Conservation (phyloP, 2,888 invertebrate genomes). For the Aplocera efformata region DNA sequence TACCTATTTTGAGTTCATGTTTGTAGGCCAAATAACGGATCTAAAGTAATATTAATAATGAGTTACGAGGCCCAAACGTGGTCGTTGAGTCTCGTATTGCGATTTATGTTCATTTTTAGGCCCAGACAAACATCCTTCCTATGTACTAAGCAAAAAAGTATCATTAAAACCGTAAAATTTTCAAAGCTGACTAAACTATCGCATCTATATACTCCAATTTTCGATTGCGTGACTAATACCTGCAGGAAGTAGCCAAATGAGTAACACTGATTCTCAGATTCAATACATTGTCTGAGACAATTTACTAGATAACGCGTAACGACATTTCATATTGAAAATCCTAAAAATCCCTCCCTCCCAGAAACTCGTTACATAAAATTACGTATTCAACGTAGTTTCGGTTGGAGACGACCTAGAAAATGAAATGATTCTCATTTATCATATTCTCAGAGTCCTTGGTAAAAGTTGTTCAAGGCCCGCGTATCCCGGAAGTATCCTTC, state of each 20-base stretch:
- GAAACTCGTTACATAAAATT: constrained; percentile 37
- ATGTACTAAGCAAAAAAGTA: too few species aligned
- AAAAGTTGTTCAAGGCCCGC: constrained; percentile 61
- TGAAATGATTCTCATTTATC: constrained; percentile 65
- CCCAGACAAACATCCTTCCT: too few species aligned
- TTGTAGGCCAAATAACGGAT: too few species aligned
- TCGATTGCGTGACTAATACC: constrained; percentile 4
- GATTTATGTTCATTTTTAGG: too few species aligned
- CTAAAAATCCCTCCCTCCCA: constrained; percentile 16
- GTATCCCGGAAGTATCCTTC: constrained; percentile 65
- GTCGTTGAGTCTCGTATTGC: too few species aligned
- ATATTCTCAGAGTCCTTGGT: constrained; percentile 63
- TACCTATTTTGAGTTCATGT: background rate
- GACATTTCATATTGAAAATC: background rate
- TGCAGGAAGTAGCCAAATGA: constrained; percentile 7
- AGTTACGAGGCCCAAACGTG: too few species aligned
- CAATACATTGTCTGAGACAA: constrained; percentile 5
- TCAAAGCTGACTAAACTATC: too few species aligned
- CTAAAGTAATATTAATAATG: too few species aligned
- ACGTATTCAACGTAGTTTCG: constrained; percentile 53
- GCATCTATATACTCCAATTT: constrained; percentile 5
- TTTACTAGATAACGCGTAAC: background rate
- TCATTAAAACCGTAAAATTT: too few species aligned
- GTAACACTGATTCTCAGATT: constrained; percentile 13
- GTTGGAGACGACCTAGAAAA: constrained; percentile 60